Base-by-base conservation (phyloP, 2,888 invertebrate genomes). In the Teleiodes luculella region DNA sequence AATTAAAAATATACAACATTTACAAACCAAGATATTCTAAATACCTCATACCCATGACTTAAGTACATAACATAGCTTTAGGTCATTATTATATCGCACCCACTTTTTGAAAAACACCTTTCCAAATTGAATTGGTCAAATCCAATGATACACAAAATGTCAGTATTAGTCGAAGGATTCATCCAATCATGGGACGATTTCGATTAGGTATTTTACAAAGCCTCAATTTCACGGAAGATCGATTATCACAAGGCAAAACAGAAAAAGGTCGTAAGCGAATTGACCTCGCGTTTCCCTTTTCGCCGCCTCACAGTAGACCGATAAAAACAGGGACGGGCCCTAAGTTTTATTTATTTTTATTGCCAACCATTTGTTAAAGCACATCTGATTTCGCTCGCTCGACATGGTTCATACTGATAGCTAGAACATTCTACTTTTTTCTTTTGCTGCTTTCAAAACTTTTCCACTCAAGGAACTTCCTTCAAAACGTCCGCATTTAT, bases 271-370 rank as follows among this genome's bases (percentile, higher is more conserved):
- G 66, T 65, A 65, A 71, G 65, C 60, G 70, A 71, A 70, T 75
- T 75, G 73, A 72, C 72, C 77, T 64, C 57, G 58, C 59, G 65
- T 62, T 75, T 76, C 74, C 61, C 70, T 67, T 68, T 72, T 63
- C 65, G 64, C 64, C 68, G 65, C 65, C 66, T 67, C 70, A 60
- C 64, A 67, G 68, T 61, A 65, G 66, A 60, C 66, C 66, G 76
- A 78, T 78, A 78, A 76, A 74, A 74, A 68, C 65, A 64, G 67
- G 66, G 62, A 66, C 64, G 59, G 66, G 63, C 59, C 70, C 70
- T 64, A 70, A 78, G 74, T 78, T 80, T 80, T 78, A 77, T 80
- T 80, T 81, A 79, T 81, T 80, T 77, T 79, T 78, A 81, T 75
- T 66, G 69, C 68, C 68, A 8, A 55, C 72, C 76, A 78, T 81